phyloP scores from a whole-genome alignment of 2,888 invertebrate species.

The Geotrupes spiniger region DNA sequence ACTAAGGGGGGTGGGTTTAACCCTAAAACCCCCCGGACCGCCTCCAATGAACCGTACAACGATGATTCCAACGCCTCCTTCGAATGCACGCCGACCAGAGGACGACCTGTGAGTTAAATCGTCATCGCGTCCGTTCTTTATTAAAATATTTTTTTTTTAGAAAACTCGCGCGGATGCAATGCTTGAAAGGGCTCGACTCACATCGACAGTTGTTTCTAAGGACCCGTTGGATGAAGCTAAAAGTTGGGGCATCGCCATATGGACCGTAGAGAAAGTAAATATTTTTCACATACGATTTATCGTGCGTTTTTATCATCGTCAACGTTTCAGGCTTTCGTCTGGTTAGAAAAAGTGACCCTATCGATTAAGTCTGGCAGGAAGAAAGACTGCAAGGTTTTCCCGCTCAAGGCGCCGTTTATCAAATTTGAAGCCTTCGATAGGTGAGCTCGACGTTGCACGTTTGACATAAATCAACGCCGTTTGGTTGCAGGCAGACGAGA shows the following conservation, averaged over 20 bases:
- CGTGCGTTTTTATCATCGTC: slow-evolving; percentile 2
- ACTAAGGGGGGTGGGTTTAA: slow-evolving; percentile 28
- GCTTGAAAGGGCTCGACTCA: slow-evolving; percentile 65
- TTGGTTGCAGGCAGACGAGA: slow-evolving; percentile 51
- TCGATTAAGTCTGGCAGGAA: slow-evolving; percentile 46
- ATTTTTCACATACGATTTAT: not conserved
- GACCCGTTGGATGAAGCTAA: slow-evolving; percentile 56
- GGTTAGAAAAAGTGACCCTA: slow-evolving; percentile 65
- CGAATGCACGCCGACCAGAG: slow-evolving; percentile 23
- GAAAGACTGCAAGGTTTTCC: slow-evolving; percentile 51
- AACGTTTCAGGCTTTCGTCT: slow-evolving; percentile 34
- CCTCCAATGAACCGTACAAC: slow-evolving; percentile 19
- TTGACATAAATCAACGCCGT: not conserved
- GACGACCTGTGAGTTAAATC: slow-evolving; percentile 26
- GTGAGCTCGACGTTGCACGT: slow-evolving; percentile 46
- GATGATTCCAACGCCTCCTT: slow-evolving; percentile 20
- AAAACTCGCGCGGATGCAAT: slow-evolving; percentile 76
- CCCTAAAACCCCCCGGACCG: slow-evolving; percentile 31
- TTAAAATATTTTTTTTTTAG: slow-evolving; percentile 35
- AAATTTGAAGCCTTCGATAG: slow-evolving; percentile 71
- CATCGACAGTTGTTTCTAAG: slow-evolving; percentile 28
- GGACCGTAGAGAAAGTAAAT: slow-evolving; percentile 53
- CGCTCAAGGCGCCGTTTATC: slow-evolving; percentile 66
- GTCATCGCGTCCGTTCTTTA: not conserved
- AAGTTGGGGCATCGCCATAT: slow-evolving; percentile 54